These are phyloP conservation scores for Hippocampus comes DNA, from an alignment of 2,113 vertebrate genomes.

Conservation along the genomic window DNA sequence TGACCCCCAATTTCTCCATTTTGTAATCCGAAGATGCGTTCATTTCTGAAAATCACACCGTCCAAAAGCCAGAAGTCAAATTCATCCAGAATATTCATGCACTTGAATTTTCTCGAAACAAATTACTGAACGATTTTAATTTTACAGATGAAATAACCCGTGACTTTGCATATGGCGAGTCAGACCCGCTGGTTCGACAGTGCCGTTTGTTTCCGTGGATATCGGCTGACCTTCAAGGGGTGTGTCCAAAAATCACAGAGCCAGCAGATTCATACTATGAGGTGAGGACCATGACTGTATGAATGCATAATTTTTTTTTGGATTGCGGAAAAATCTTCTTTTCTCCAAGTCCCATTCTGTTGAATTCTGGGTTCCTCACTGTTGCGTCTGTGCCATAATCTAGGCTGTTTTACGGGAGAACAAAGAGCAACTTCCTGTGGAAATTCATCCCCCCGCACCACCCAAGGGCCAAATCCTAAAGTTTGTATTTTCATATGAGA, in stretches of 20 bases:
- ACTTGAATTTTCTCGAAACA: no score
- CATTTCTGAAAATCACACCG: no score
- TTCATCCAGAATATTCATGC: no score
- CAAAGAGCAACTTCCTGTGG: conserved; percentile 81
- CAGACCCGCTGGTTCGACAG: conserved; percentile 75
- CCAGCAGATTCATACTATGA: conserved; percentile 82
- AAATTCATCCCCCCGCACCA: conserved; percentile 55
- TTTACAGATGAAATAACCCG: conserved; percentile 87
- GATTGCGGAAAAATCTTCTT: background rate
- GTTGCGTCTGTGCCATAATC: background rate
- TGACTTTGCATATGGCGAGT: conserved; percentile 87
- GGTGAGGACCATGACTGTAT: conserved; percentile 65
- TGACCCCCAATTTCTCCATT: no score
- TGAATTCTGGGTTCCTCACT: background rate
- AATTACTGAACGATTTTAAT: conserved; percentile 7
- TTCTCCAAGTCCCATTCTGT: background rate
- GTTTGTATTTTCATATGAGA: conserved; percentile 62
- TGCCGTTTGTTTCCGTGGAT: conserved; percentile 87
- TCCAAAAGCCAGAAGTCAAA: no score
- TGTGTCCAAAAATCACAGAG: conserved; percentile 74
- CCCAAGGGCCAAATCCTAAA: conserved; percentile 79
- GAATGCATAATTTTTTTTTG: no score
- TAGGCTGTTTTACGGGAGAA: conserved; percentile 75
- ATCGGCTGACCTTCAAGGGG: conserved; percentile 65
- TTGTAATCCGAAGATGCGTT: no score